phyloP scores from a whole-genome alignment of 2,113 vertebrate genomes.

The Zosterops japonicus region DNA sequence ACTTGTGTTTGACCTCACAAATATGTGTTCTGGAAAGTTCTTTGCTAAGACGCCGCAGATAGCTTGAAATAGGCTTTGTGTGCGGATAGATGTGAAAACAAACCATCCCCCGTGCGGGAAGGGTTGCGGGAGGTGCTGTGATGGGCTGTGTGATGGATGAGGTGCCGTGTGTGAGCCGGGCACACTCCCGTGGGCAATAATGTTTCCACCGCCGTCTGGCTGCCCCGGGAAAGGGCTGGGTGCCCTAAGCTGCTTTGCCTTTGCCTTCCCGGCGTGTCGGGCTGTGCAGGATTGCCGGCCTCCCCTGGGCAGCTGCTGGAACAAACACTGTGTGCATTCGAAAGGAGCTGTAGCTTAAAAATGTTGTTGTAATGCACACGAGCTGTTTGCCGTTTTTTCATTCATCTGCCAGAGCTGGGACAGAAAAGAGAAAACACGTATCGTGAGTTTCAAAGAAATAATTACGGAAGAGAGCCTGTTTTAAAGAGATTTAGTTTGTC shows the following conservation, averaged over 20 bases:
- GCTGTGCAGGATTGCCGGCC: fast-evolving
- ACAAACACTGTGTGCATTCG: neutral
- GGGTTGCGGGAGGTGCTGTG: fast-evolving
- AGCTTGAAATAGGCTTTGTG: neutral
- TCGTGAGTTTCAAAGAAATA: neutral
- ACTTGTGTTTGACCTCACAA: neutral
- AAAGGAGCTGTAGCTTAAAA: neutral
- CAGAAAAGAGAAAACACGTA: neutral
- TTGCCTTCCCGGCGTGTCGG: fast-evolving
- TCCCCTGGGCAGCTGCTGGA: neutral
- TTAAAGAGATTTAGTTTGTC: neutral
- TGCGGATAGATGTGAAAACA: fast-evolving
- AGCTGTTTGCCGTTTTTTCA: neutral
- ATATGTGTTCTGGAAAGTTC: slow-evolving; percentile 27
- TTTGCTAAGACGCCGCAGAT: neutral
- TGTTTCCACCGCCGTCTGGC: fast-evolving
- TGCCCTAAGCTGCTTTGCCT: neutral
- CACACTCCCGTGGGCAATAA: fast-evolving
- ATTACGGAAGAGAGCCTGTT: neutral
- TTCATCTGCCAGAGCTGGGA: neutral
- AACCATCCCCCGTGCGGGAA: fast-evolving
- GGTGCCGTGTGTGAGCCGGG: neutral
- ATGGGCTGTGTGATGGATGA: neutral
- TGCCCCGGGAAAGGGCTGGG: neutral
- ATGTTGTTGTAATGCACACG: fast-evolving